phyloP scores from a whole-genome alignment of 2,113 vertebrate genomes.

The Nothobranchius furzeri region DNA sequence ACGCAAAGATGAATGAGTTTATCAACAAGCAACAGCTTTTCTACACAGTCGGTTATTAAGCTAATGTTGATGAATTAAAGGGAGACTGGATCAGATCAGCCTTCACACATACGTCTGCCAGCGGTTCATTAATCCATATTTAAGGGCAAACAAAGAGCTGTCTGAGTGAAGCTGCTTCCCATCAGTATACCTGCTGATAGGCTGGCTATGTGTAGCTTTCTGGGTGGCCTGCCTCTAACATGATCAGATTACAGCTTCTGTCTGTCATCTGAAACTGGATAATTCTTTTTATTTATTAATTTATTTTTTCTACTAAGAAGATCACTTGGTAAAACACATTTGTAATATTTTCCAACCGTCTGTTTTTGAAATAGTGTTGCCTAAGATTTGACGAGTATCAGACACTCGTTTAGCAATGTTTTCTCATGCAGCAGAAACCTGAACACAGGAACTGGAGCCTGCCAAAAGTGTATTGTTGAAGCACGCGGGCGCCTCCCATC shows the following conservation, averaged over 20 bases:
- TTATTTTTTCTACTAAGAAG: background rate
- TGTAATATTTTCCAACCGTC: background rate
- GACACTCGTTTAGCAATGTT: slow-evolving; percentile 26
- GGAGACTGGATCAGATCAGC: background rate
- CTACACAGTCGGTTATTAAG: background rate
- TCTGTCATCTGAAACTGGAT: background rate
- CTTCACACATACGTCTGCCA: too few relatives aligned
- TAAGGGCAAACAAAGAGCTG: too few relatives aligned
- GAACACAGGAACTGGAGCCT: background rate
- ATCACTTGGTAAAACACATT: too few relatives aligned
- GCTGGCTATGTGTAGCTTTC: background rate
- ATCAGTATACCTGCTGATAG: background rate
- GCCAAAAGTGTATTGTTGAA: slow-evolving; percentile 6
- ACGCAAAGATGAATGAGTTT: background rate
- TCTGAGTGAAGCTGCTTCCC: too few relatives aligned
- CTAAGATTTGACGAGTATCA: background rate
- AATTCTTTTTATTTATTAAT: background rate
- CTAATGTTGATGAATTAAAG: too few relatives aligned
- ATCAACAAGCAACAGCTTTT: background rate
- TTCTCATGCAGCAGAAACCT: slow-evolving; percentile 1
- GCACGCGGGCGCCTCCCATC: slow-evolving; percentile 30
- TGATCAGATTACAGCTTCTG: background rate
- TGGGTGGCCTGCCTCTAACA: background rate
- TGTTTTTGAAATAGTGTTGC: background rate
- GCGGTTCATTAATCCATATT: too few relatives aligned